Conservation (phyloP, 2,888 invertebrate genomes). For the Drosophila mercatorum region DNA sequence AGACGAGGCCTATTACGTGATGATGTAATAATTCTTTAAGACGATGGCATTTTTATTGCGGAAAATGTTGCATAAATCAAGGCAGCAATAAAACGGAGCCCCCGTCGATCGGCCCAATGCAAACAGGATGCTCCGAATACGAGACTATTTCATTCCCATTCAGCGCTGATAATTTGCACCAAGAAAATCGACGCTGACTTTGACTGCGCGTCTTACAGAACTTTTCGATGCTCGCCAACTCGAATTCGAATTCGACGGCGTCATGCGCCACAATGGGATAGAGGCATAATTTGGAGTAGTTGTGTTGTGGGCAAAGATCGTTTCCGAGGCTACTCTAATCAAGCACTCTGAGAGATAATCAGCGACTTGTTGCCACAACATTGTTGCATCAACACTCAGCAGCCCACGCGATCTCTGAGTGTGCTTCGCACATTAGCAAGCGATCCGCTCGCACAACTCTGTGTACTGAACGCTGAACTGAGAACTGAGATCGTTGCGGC, state of each 20-base stretch:
- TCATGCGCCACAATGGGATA: conserved; percentile 62
- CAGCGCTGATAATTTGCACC: conserved; percentile 66
- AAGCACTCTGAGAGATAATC: conserved; percentile 58
- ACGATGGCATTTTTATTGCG: conserved; percentile 77
- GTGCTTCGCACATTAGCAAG: conserved; percentile 65
- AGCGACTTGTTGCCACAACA: conserved; percentile 56
- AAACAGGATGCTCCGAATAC: conserved; percentile 62
- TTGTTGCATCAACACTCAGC: conserved; percentile 45
- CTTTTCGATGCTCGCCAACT: conserved; percentile 29
- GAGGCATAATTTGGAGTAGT: conserved; percentile 58
- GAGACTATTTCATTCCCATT: conserved; percentile 60
- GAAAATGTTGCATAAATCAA: conserved; percentile 80
- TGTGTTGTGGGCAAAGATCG: conserved; percentile 44
- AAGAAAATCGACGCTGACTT: conserved; percentile 39
- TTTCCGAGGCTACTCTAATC: conserved; percentile 55
- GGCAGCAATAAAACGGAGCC: conserved; percentile 73
- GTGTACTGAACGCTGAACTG: conserved; percentile 1
- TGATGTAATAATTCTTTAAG: conserved; percentile 78
- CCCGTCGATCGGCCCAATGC: conserved; percentile 52
- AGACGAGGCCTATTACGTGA: conserved; percentile 72
- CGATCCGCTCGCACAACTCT: conserved; percentile 34
- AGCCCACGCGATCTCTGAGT: conserved; percentile 60
- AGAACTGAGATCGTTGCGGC: conserved; percentile 51
- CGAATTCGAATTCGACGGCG: conserved; percentile 44
- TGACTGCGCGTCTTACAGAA: conserved; percentile 22